A percentile compares a stretch with the other conserved stretches of the same genome.
Conservation (phyloP, 2,888 invertebrate species). For the Arrhopalites spinosus region DNA sequence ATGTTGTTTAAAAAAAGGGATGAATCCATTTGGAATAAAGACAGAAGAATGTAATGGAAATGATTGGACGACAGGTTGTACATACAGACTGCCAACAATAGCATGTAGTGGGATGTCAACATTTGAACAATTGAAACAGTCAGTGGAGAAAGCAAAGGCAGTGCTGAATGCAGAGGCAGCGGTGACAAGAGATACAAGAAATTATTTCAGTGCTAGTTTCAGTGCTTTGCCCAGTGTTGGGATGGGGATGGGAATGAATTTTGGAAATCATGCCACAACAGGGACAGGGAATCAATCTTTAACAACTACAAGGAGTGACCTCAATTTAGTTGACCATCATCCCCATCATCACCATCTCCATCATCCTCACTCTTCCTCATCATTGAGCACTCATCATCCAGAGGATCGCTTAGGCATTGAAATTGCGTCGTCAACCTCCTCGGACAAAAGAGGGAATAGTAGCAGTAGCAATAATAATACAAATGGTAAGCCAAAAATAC, state of each 20-base stretch:
- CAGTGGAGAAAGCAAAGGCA: conserved; percentile 87
- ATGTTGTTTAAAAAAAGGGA: conserved; percentile 26
- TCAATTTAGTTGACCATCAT: conserved; percentile 36
- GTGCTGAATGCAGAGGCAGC: conserved; percentile 63
- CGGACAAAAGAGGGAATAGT: conserved; percentile 41
- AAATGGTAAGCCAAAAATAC: conserved; percentile 34
- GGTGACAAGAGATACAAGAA: conserved; percentile 42
- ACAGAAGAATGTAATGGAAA: conserved; percentile 55
- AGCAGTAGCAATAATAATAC: conserved; percentile 33
- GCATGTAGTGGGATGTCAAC: conserved; percentile 65
- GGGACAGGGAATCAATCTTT: conserved; percentile 12
- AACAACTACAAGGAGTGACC: conserved; percentile 33
- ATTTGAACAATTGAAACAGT: conserved; percentile 86
- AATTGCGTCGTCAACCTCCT: conserved; percentile 45
- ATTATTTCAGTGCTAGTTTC: conserved; percentile 55
- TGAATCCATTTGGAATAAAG: conserved; percentile 55
- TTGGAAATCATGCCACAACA: conserved; percentile 30
- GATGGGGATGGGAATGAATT: conserved; percentile 54
- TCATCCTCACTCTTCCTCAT: conserved; percentile 42
- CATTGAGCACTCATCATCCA: conserved; percentile 22
- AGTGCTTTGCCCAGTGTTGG: conserved; percentile 46
- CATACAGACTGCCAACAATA: conserved; percentile 71
- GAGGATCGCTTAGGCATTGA: conserved; percentile 47
- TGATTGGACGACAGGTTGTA: conserved; percentile 60
- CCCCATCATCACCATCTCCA: conserved; percentile 38